Evolutionary conservation across 2,113 vertebrate genomes (phyloP).

Genomic region (Athene cunicularia): DNA sequence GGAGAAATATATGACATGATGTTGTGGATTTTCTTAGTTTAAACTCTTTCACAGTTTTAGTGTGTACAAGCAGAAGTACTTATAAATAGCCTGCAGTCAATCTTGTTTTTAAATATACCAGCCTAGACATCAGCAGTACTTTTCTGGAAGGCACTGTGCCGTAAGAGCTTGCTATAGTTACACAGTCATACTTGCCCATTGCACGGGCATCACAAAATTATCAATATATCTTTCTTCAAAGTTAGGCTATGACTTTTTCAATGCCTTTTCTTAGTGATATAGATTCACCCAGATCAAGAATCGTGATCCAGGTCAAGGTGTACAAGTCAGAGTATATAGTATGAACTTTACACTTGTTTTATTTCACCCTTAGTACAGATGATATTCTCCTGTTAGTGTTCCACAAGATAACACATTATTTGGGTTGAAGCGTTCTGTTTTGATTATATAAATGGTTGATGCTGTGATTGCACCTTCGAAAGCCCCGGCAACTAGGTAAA

Average conservation of each 20-base stretch:
- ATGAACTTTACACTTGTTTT: not conserved
- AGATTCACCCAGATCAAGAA: not conserved
- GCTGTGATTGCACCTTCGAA: not conserved
- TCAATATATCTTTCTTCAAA: not conserved
- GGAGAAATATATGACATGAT: not conserved
- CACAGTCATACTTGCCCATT: not conserved
- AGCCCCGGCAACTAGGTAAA: not conserved
- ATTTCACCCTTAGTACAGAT: not conserved
- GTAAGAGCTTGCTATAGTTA: not conserved
- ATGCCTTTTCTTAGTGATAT: not conserved
- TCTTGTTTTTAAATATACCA: constrained; percentile 19
- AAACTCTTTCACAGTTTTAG: not conserved
- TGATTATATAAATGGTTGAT: not conserved
- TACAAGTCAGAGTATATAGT: not conserved
- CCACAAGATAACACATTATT: not conserved
- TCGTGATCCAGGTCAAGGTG: not conserved
- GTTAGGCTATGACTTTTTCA: not conserved
- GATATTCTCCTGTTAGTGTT: not conserved
- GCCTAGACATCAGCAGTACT: not conserved
- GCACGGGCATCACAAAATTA: not conserved
- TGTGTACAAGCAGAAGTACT: not conserved
- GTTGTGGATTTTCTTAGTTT: not conserved
- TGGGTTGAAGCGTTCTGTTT: not conserved
- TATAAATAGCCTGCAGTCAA: constrained; percentile 10
- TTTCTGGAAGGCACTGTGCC: not conserved